Base-by-base conservation (phyloP, 2,797 vertebrate species). In the Saxicola maurus region DNA sequence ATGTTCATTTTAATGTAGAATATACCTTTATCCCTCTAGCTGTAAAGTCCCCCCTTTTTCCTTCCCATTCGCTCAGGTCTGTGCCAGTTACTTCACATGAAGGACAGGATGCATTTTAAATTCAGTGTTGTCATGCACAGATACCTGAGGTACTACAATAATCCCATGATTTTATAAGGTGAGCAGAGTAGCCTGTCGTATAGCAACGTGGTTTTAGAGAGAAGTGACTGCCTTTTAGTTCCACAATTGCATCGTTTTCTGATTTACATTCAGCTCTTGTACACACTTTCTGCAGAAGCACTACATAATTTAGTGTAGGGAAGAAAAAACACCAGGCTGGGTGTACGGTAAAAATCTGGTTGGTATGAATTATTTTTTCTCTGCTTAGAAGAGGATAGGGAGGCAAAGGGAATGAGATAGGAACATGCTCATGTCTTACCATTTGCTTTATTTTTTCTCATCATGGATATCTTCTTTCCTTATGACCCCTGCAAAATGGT, bases 261-360 rank as follows among this genome's bases (percentile, higher is more conserved):
- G 87, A 95, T 96, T 96, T 94, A 88, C 77, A 95, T 95, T 95
- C 95, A 79, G 61, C 69, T 84, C 89, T 81, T 94, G 94, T 88
- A 60, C 62, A 28, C 79, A 28, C 53, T 79, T 95, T 88, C 93
- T 92, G 89, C 91, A 95, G 93, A 94, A 87, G 77, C 86, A 83
- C 92, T 96, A 86, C 93, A 94, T 95, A 95, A 96, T 96, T 95
- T 95, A 94, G 84, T 86, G 74, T 61, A 80, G 67, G 60, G 77
- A 86, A 88, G 80, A 94, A 93, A 95, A 93, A 51, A 91, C 64
- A 91, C 60, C 15, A 56, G 40, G 55, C 43, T 86, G 68, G 40
- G 62, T 89, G 65, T 91, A 85, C 0, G 2, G 62, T 52, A 87
- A 83, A 92, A 92, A 61, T 37, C 79, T 87, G 25, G 33, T 80